Evolutionary conservation across 1,140 invertebrate species (phyloP).

Genomic region (Aphaenogaster rudis): DNA sequence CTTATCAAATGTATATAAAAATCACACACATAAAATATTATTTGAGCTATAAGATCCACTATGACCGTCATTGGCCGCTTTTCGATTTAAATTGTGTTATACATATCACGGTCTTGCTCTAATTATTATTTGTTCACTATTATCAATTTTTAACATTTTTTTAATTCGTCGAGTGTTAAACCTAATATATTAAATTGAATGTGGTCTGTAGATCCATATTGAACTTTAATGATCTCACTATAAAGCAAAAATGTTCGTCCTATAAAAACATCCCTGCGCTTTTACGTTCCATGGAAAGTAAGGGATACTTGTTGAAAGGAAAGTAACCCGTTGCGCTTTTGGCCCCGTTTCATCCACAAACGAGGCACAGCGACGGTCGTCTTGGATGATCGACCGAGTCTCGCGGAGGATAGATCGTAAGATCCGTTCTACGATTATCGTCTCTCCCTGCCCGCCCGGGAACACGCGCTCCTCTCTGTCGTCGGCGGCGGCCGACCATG

Average conservation of each 20-base stretch:
- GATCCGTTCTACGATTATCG: conserved; percentile 71
- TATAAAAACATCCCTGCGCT: neutral
- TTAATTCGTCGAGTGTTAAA: neutral
- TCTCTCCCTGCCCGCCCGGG: neutral
- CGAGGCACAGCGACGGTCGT: conserved; percentile 23
- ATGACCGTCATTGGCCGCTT: no score
- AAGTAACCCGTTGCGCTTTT: neutral
- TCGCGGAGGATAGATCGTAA: conserved; percentile 49
- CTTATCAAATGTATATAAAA: no score
- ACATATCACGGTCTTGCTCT: no score
- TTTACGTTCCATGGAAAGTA: neutral
- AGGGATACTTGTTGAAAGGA: conserved; percentile 5
- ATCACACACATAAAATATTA: no score
- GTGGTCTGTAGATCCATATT: neutral
- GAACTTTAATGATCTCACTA: neutral
- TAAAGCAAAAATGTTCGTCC: neutral
- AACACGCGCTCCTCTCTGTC: conserved; percentile 14
- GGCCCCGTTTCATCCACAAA: neutral
- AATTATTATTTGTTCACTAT: neutral
- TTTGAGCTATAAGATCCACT: no score
- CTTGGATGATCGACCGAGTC: conserved; percentile 44
- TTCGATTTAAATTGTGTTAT: no score
- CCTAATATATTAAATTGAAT: neutral
- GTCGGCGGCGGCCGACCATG: conserved; percentile 40
- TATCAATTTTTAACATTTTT: neutral